Evolutionary conservation across 2,113 vertebrate genomes (phyloP).

Genomic region (Callionymus lyra): DNA sequence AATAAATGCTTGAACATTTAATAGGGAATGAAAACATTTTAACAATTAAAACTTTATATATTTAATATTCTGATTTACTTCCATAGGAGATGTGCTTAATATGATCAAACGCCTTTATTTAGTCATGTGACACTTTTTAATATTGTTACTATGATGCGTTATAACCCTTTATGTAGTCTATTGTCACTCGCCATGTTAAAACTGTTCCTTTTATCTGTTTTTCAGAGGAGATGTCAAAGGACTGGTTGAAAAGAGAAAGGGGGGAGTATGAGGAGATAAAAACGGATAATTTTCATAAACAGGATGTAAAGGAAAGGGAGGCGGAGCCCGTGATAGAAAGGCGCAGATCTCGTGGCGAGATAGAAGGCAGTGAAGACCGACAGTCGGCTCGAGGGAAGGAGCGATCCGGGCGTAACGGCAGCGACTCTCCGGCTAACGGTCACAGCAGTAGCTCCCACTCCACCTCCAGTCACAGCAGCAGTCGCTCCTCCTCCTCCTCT

Average conservation of each 20-base stretch:
- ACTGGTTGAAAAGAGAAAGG: conserved; percentile 80
- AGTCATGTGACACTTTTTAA: no score
- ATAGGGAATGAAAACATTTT: no score
- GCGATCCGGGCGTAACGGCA: conserved; percentile 66
- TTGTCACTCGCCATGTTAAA: neutral
- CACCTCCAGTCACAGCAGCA: conserved; percentile 78
- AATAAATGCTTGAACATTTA: no score
- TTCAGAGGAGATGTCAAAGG: conserved; percentile 83
- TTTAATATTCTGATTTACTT: no score
- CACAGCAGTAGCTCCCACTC: conserved; percentile 79
- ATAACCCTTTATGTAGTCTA: no score
- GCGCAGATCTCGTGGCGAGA: conserved; percentile 81
- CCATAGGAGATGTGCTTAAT: no score
- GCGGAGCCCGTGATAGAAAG: conserved; percentile 78
- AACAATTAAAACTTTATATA: no score
- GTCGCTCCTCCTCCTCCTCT: conserved; percentile 80
- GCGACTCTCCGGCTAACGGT: conserved; percentile 72
- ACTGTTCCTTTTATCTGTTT: conserved; percentile 20
- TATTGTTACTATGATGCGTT: no score
- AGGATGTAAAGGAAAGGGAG: conserved; percentile 83
- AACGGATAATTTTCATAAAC: conserved; percentile 72
- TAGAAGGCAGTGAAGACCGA: conserved; percentile 72
- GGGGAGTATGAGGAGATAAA: conserved; percentile 80
- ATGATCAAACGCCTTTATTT: no score
- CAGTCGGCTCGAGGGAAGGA: conserved; percentile 76